Evolutionary conservation across 2,888 invertebrate species (phyloP).

Genomic region (Strigamia crassipes): DNA sequence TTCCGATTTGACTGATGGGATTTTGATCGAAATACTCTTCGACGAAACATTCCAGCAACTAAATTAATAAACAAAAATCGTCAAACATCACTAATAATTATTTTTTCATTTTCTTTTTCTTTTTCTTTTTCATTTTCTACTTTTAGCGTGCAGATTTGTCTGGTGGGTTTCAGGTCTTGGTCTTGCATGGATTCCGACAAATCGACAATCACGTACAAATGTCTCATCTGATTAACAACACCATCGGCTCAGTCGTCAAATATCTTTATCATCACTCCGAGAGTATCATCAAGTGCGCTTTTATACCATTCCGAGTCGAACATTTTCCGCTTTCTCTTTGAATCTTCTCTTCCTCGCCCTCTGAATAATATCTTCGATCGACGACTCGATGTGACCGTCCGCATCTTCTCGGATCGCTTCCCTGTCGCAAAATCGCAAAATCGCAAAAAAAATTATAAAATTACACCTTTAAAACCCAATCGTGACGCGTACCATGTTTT

Average conservation of each 20-base stretch:
- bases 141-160: constrained; percentile 84
- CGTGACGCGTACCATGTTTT: constrained; percentile 75
- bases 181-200: constrained; percentile 92
- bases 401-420: constrained; percentile 97
- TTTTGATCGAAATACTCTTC: constrained; percentile 98
- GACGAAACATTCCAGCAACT: constrained; percentile 89
- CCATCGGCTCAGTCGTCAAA: neutral
- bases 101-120: neutral
- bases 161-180: constrained; percentile 92
- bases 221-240: constrained; percentile 75
- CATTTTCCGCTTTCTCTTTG: constrained; percentile 64
- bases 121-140: constrained; percentile 60
- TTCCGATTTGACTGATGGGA: constrained; percentile 94
- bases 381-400: constrained; percentile 85
- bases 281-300: neutral
- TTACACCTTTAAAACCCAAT: neutral
- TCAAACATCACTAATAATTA: neutral
- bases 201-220: constrained; percentile 87
- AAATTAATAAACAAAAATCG: constrained; percentile 56
- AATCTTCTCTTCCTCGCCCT: constrained; percentile 73
- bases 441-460: neutral
- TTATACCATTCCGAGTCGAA: constrained; percentile 72
- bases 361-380: constrained; percentile 88
- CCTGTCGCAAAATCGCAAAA: constrained; percentile 54
- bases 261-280: neutral